A percentile compares a stretch with the other conserved stretches of the same genome.
phyloP scores from a whole-genome alignment of 2,797 vertebrate species.

The Macropus fuliginosus region DNA sequence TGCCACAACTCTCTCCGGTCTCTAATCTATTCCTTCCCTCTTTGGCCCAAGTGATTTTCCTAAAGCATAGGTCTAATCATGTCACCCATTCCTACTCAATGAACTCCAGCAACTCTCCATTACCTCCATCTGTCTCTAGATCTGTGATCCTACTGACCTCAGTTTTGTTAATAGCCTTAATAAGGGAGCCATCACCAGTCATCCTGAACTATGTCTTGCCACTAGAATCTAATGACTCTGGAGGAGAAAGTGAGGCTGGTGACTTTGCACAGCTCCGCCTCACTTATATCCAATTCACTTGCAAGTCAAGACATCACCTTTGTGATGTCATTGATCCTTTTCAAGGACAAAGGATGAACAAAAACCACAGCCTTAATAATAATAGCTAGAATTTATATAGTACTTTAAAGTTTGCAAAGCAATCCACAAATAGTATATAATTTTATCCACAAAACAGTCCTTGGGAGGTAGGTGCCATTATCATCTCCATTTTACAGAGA shows the following conservation, averaged over 20 bases:
- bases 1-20: neutral
- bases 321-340: neutral
- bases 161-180: neutral
- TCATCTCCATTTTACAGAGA: neutral
- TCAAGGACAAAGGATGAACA: neutral
- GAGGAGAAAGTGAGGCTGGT: neutral
- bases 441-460: neutral
- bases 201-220: neutral
- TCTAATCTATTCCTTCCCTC: neutral
- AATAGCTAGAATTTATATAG: neutral
- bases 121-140: neutral
- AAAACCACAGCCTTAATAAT: neutral
- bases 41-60: neutral
- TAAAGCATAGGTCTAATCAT: neutral
- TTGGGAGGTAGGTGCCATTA: neutral
- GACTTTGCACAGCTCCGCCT: neutral
- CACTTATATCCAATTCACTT: neutral
- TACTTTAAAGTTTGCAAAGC: neutral
- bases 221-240: neutral
- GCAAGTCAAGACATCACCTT: too few relatives aligned
- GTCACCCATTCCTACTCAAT: neutral
- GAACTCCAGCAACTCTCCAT: neutral
- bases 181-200: neutral
- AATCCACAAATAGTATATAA: neutral
- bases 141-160: neutral